Base-by-base conservation (phyloP, 2,113 vertebrate genomes). In the Hemiprocne comata region DNA sequence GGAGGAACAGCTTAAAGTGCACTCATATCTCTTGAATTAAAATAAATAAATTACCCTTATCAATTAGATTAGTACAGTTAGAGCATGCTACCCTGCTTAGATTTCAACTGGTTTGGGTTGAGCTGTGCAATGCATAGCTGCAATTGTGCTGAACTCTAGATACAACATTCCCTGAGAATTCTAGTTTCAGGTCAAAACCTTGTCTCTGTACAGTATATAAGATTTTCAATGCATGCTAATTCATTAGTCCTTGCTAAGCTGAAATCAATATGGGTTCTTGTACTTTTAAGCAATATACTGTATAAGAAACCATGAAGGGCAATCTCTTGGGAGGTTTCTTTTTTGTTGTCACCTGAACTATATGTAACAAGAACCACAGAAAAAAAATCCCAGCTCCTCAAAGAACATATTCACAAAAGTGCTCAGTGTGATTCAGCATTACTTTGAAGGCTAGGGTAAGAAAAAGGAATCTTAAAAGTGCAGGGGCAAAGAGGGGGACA, bases 301-400 rank as follows among this genome's bases (percentile, higher is more conserved):
- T 61, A 6, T 62, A 67, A 87, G 73, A 76, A 95, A 16, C 40
- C 29, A 10, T 7, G 53, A 64, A 50, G 83, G 33, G 34, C 13
- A 40, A 38, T 82, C 91, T 92, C 85, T 42, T 29, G 33, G 26
- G 57, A 26, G 25, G 1, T 44, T 57, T 29, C 64, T 85, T 34
- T 34, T 84, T 81, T 87, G 83, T 83, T 94, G 73, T 72, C 66
- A 61, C 77, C 85, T 81, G 61, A 96, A 61, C 48, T 25, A 13
- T 62, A 80, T 6, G 95, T 90, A 96, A 95, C 58, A 62, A 33
- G 73, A 97, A 54, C 72, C 72, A 46, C 26, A 50, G 84, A 3
- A 53, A 54, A 54, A 34, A 84, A 58, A 21, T 0, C 1, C 1
- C 62, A 48, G 51, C 54, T 79, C 28, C 40, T 95, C 85, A 94